A percentile compares a stretch with the other conserved stretches of the same genome.
phyloP scores from a whole-genome alignment of 1,140 invertebrate species.

The Drosophila elegans region DNA sequence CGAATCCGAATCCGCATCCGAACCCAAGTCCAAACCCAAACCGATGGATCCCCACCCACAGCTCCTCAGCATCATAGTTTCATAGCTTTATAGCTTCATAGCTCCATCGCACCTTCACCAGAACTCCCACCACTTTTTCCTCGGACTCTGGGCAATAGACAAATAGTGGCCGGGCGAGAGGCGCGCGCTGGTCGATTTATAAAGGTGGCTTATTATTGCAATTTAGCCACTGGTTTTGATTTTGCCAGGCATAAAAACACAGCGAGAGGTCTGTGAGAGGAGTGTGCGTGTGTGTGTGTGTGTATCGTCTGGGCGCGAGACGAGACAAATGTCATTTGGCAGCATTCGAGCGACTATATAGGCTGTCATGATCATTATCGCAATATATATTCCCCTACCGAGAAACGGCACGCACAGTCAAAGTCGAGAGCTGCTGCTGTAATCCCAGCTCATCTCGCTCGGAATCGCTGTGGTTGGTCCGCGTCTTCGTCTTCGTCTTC shows the following conservation, averaged over 20 bases:
- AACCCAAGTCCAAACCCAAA: constrained; percentile 1
- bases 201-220: constrained; percentile 85
- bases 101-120: not conserved
- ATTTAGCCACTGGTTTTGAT: constrained; percentile 85
- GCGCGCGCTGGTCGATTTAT: constrained; percentile 71
- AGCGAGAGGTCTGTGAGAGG: constrained; percentile 18
- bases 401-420: constrained; percentile 35
- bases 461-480: constrained; percentile 49
- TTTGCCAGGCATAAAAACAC: constrained; percentile 60
- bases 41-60: constrained; percentile 11
- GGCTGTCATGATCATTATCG: constrained; percentile 85
- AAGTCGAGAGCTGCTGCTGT: constrained; percentile 11
- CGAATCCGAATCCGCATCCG: not conserved
- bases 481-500: not conserved
- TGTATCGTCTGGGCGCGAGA: constrained; percentile 8
- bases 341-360: constrained; percentile 84
- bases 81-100: not conserved
- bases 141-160: constrained; percentile 55
- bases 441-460: constrained; percentile 53
- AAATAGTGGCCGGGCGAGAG: constrained; percentile 48
- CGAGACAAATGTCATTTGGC: constrained; percentile 83
- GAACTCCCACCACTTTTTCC: constrained; percentile 1
- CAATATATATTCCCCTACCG: constrained; percentile 73
- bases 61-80: not conserved
- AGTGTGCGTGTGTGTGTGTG: constrained; percentile 2